phyloP scores from a whole-genome alignment of 92 coral and sea anemone species.

The Epizoanthus rinbou region DNA sequence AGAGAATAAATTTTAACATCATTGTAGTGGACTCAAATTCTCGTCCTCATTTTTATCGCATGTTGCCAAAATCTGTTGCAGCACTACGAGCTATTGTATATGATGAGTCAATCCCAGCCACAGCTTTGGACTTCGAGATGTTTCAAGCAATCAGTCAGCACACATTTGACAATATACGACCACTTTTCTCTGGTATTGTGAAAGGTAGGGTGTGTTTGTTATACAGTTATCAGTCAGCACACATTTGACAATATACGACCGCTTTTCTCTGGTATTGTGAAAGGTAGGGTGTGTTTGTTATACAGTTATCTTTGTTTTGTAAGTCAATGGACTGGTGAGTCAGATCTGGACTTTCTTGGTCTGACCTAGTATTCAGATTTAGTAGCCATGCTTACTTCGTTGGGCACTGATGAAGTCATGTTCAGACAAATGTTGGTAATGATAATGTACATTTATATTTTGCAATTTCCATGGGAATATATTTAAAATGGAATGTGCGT shows the following conservation, averaged over 20 bases:
- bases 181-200: constrained; percentile 56
- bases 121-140: constrained; percentile 58
- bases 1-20: constrained; percentile 54
- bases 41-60: constrained; percentile 61
- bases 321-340: too few species aligned
- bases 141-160: constrained; percentile 61
- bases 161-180: constrained; percentile 62
- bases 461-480: not conserved
- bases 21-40: constrained; percentile 57
- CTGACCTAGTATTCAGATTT: too few species aligned
- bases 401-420: too few species aligned
- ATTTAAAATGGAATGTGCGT: too few species aligned
- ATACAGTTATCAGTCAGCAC: constrained; percentile 63
- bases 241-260: constrained; percentile 65
- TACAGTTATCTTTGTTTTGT: too few species aligned
- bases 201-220: constrained; percentile 39
- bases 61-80: constrained; percentile 49
- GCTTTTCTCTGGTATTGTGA: constrained; percentile 52
- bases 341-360: too few species aligned
- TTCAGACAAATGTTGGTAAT: too few species aligned
- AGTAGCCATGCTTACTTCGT: too few species aligned
- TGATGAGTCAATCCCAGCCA: constrained; percentile 45
- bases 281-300: constrained; percentile 27
- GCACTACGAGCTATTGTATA: constrained; percentile 57
- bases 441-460: constrained; percentile 14